Evolutionary conservation across 2,113 vertebrate genomes (phyloP).

Genomic region (Carettochelys insculpta): DNA sequence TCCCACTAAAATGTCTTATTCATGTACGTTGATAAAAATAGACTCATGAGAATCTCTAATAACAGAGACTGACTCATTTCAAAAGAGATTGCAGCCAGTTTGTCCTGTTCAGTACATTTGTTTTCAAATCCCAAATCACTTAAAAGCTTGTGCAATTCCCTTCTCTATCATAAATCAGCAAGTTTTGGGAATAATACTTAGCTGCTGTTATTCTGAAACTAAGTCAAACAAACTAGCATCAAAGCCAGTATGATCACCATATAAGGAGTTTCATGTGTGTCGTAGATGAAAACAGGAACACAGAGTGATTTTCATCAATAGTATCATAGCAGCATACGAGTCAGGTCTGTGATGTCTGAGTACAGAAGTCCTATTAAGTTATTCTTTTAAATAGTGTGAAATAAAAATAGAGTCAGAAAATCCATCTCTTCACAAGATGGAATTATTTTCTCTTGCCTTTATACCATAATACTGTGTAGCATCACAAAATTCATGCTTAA

Average conservation of each 20-base stretch:
- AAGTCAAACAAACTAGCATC: not conserved
- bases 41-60: not conserved
- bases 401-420: not conserved
- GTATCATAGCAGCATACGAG: not conserved
- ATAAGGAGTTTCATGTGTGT: conserved; percentile 55
- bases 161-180: not conserved
- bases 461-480: not conserved
- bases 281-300: conserved; percentile 14
- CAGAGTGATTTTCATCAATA: not conserved
- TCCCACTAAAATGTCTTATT: not conserved
- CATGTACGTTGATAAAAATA: not conserved
- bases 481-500: not conserved
- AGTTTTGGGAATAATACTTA: not conserved
- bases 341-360: conserved; percentile 7
- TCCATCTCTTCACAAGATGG: rapidly evolving
- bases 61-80: not conserved
- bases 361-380: not conserved
- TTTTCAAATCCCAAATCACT: not conserved
- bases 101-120: not conserved
- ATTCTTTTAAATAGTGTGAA: not conserved
- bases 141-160: not conserved
- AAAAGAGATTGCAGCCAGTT: not conserved
- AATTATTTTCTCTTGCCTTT: not conserved
- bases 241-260: conserved; percentile 28
- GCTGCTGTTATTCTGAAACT: not conserved